Base-by-base conservation (phyloP, 2,888 invertebrate genomes). In the Sclerodermus sp. region DNA sequence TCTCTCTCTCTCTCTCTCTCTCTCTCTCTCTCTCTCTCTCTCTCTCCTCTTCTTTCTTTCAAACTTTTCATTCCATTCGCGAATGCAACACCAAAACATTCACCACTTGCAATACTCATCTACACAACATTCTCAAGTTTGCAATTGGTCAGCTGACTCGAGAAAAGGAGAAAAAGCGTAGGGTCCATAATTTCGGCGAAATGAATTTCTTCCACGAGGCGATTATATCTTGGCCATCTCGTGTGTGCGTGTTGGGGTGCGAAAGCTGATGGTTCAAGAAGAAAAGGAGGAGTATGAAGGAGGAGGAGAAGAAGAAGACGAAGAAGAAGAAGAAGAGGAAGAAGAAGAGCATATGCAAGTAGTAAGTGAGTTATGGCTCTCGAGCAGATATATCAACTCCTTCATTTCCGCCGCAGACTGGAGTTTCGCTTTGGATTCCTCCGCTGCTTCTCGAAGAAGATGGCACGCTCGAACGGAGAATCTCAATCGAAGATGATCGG, bases 321-420 rank as follows among this genome's bases (percentile, higher is more conserved):
- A 32, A 39, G 43, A 17, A 16, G 36, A 16, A 44, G 12, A 15
- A 37, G 34, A 37, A 23, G 39, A 9, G n/a, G 18, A 38, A 42
- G 38, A 44, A 49, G 53, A 56, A 52, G 47, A 42, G 45, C 51
- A 55, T 58, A 64, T 64, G 68, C 70, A 66, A 70, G 73, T 71
- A 71, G 70, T 71, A 66, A 71, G 72, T 75, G 74, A 74, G 71
- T 74, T 74, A 74, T 72, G 74, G 70, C 65, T 66, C 68, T 61
- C 64, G 67, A 60, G 70, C 66, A 71, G 72, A 74, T 74, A 73
- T 74, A 74, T 74, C 74, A 73, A 73, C 69, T 67, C 70, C 72
- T 73, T 73, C 74, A 73, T 74, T 74, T 74, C 73, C 74, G 73
- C 73, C 70, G 68, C 68, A 70, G 45, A 53, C 54, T 58, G 62